Conservation (phyloP, 2,113 vertebrate species). For the Ailuropoda melanoleuca region DNA sequence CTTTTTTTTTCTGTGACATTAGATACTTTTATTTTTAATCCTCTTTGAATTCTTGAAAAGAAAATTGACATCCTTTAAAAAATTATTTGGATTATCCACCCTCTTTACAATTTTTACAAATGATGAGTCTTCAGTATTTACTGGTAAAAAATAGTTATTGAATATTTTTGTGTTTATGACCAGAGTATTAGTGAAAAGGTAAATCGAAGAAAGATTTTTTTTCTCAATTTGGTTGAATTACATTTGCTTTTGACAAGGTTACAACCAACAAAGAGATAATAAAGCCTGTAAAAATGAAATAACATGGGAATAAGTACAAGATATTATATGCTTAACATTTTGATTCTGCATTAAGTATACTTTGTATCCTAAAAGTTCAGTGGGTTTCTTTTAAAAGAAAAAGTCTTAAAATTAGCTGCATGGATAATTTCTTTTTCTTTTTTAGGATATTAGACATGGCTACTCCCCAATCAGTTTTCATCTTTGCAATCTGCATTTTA, state of each 20-base stretch:
- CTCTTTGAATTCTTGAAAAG: not conserved
- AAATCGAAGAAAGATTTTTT: not conserved
- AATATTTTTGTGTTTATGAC: not conserved
- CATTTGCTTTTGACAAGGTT: not conserved
- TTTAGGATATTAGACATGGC: slow-evolving; percentile 89
- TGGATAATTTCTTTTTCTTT: slow-evolving; percentile 23
- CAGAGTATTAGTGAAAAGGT: not conserved
- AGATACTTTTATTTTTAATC: not conserved
- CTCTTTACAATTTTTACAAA: not conserved
- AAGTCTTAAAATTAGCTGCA: not conserved
- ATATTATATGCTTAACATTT: not conserved
- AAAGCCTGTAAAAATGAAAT: not conserved
- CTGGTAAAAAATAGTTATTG: not conserved
- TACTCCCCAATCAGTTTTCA: slow-evolving; percentile 89
- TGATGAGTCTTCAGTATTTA: not conserved
- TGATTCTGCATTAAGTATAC: not conserved
- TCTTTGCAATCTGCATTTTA: slow-evolving; percentile 92
- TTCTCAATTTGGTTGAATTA: not conserved
- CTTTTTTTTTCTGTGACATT: not conserved
- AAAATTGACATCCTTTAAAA: not conserved
- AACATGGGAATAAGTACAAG: not conserved
- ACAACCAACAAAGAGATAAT: not conserved
- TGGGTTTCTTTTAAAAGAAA: not conserved
- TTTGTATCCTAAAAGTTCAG: not conserved
- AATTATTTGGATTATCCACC: not conserved